A percentile compares a stretch with the other conserved stretches of the same genome.
Conservation (phyloP, 1,140 invertebrate genomes). For the Acromyrmex heyeri region DNA sequence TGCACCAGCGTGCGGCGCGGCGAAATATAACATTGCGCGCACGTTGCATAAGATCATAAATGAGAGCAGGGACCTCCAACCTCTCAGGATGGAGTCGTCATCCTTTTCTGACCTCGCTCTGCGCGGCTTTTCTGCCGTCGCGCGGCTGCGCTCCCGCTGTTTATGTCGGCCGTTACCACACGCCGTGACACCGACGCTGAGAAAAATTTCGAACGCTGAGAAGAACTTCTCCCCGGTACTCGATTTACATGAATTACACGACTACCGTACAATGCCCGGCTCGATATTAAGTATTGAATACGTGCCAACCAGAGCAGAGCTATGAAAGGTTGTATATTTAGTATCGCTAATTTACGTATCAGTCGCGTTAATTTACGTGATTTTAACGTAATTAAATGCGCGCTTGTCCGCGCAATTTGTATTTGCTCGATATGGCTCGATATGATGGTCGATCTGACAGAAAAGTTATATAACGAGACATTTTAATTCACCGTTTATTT, state of each 20-base stretch:
- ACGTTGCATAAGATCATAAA: conserved; percentile 83
- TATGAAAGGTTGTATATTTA: conserved; percentile 17
- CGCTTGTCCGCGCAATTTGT: conserved; percentile 23
- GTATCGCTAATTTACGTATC: conserved; percentile 29
- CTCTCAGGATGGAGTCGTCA: conserved; percentile 78
- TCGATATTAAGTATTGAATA: conserved; percentile 34
- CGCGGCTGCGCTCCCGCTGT: conserved; percentile 8
- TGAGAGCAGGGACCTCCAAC: conserved; percentile 77
- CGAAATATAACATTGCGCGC: conserved; percentile 81
- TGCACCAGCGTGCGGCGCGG: conserved; percentile 69
- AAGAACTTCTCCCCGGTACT: background rate
- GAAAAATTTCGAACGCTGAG: conserved; percentile 33
- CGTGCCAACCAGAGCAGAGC: background rate
- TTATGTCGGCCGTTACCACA: conserved; percentile 53
- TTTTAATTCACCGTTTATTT: conserved; percentile 41
- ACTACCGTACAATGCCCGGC: background rate
- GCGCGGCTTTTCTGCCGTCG: background rate
- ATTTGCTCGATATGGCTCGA: conserved; percentile 20
- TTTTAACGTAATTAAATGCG: conserved; percentile 38
- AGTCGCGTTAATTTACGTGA: conserved; percentile 25
- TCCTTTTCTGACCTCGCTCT: conserved; percentile 75
- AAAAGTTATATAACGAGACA: conserved; percentile 32
- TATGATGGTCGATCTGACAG: conserved; percentile 25
- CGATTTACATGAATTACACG: conserved; percentile 43
- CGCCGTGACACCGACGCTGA: conserved; percentile 36